A percentile compares a stretch with the other conserved stretches of the same genome.
Evolutionary conservation across 2,888 invertebrate genomes (phyloP).

Genomic region (Pemphredon lugubris): DNA sequence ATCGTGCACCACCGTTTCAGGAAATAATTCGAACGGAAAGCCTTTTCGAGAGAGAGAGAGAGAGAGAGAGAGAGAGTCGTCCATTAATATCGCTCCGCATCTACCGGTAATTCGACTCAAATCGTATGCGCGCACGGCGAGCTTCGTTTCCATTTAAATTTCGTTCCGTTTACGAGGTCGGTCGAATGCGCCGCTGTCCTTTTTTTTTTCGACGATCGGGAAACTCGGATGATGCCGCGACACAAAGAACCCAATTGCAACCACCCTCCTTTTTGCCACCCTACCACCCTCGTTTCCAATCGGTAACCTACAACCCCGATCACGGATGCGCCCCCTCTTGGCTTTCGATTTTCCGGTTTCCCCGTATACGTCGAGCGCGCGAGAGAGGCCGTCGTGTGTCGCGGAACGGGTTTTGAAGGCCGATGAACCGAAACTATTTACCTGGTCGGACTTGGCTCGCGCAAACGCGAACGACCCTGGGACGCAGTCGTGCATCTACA

Average conservation of each 20-base stretch:
- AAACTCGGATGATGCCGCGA: slow-evolving; percentile 36
- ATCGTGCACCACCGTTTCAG: no score
- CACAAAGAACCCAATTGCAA: slow-evolving; percentile 49
- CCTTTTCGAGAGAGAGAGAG: no score
- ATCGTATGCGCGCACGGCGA: neutral
- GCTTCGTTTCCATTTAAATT: slow-evolving; percentile 28
- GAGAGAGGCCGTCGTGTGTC: neutral
- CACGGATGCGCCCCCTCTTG: slow-evolving; percentile 30
- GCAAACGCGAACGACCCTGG: slow-evolving; percentile 24
- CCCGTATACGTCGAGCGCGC: slow-evolving; percentile 4
- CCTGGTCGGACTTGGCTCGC: slow-evolving; percentile 34
- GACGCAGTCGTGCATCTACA: slow-evolving; percentile 14
- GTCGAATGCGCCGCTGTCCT: neutral
- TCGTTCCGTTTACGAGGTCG: slow-evolving; percentile 19
- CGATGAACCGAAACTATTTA: slow-evolving; percentile 52
- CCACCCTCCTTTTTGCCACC: slow-evolving; percentile 1
- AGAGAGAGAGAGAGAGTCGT: no score
- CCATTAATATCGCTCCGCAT: no score
- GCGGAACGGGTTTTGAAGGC: slow-evolving; percentile 35
- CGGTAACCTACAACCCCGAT: slow-evolving; percentile 33
- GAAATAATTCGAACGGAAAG: no score
- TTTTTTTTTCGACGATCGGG: slow-evolving; percentile 10
- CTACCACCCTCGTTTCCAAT: slow-evolving; percentile 10
- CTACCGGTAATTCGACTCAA: no score
- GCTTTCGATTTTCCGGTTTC: slow-evolving; percentile 40